Percentiles rank a stretch among this genome's conserved stretches.
Conservation (phyloP, 2,113 vertebrate genomes). For the Corapipo altera region DNA sequence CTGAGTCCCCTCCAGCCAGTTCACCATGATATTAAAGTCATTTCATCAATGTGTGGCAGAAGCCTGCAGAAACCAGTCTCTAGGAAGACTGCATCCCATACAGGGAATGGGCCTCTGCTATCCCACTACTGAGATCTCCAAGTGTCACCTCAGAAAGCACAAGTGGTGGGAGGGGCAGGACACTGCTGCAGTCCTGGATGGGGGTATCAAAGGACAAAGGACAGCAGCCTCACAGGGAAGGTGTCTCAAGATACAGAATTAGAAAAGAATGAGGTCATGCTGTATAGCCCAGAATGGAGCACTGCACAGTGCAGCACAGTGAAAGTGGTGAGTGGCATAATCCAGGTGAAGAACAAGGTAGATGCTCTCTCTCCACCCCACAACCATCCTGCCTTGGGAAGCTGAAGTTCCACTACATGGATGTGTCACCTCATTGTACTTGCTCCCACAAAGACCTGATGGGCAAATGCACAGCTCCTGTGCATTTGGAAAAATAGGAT, state of each 20-base stretch:
- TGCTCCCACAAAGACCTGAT: neutral
- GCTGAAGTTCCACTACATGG: neutral
- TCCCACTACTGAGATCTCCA: neutral
- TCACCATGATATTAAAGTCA: neutral
- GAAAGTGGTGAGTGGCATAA: neutral
- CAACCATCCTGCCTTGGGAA: neutral
- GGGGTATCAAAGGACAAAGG: neutral
- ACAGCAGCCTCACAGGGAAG: neutral
- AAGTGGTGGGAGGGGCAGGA: accelerated
- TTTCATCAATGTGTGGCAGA: neutral
- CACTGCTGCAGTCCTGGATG: neutral
- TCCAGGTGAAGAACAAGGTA: neutral
- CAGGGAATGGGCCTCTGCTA: neutral
- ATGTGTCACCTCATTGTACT: accelerated
- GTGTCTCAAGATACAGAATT: neutral
- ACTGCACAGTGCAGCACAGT: neutral
- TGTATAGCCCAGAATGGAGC: accelerated
- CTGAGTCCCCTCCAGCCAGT: neutral
- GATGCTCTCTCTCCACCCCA: neutral
- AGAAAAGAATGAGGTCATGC: accelerated
- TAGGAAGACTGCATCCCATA: neutral
- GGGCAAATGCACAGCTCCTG: neutral
- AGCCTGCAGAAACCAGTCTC: neutral
- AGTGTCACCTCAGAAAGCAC: neutral
- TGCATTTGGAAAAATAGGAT: neutral